These are phyloP conservation scores for Lymantria monacha DNA, from an alignment of 2,888 invertebrate species.

Conservation along the genomic window DNA sequence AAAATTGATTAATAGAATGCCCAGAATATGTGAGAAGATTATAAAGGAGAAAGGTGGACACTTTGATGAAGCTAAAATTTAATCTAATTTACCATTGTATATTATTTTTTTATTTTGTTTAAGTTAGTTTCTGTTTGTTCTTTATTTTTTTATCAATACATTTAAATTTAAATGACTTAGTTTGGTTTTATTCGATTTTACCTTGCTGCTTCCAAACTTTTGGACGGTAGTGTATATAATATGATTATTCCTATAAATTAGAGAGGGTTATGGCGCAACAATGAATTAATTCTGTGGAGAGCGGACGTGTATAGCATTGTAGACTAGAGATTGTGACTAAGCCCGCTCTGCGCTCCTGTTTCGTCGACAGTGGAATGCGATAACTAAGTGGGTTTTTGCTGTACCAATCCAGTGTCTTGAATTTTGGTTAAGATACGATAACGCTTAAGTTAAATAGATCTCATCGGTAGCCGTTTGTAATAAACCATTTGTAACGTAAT, in stretches of 20 bases:
- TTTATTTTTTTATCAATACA: no score
- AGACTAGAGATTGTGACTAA: constrained; percentile 65
- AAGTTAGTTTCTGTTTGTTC: no score
- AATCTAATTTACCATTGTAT: no score
- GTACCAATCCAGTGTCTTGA: constrained; percentile 43
- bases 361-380: constrained; percentile 71
- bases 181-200: no score
- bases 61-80: constrained; percentile 43
- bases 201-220: no score
- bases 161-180: no score
- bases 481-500: constrained; percentile 25
- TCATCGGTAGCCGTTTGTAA: constrained; percentile 40
- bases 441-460: constrained; percentile 49
- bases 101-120: no score
- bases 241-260: constrained; percentile 73
- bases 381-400: constrained; percentile 71
- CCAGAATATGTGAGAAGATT: no score
- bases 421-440: constrained; percentile 49
- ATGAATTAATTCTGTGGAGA: constrained; percentile 76
- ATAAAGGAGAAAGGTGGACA: no score
- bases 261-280: constrained; percentile 77
- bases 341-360: constrained; percentile 66
- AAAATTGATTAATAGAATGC: no score
- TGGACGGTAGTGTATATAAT: no score
- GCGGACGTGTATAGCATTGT: constrained; percentile 51